Evolutionary conservation across 2,113 vertebrate genomes (phyloP), one percentile per base, ranked within the genome.

Genomic region (Balaenoptera acutorostrata): DNA sequence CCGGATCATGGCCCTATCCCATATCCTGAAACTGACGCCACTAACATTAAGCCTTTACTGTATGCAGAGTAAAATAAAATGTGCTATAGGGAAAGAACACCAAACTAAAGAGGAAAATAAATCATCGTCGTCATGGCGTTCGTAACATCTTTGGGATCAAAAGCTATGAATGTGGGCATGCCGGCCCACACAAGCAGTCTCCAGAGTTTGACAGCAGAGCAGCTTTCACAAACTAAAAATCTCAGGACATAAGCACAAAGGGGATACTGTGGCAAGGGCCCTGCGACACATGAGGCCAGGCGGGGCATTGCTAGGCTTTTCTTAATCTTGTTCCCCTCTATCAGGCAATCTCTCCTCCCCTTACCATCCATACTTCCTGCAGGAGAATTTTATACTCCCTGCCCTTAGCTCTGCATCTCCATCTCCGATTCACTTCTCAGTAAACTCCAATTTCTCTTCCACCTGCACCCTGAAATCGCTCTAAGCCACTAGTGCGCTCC

Each of bases 311-410:
- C 83, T 49, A 18, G 10, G 17, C 78, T 80, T 57, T 44, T 68
- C 96, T 86, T 78, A 72, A 87, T 78, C 89, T 96, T 8, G 84
- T 0, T 89, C 44, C 71, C 21, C 8, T 74, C 93, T 98, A 95
- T 97, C 96, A 71, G 6, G 63, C 94, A 36, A 95, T 98, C 97
- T 97, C 69, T 44, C 64, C 69, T 63, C 39, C 1, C 36, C 89
- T 96, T 96, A 97, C 93, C 97, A 80, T 13, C 61, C 93, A 97
- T 95, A 94, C 95, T 84, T 97, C 92, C 92, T 81, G 95, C 93
- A 68, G 87, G 87, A 86, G 92, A 97, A 97, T 11, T 95, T 97
- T 66, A 93, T 1, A 39, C 88, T 52, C 64, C 41, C 27, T 20
- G 3, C 41, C 85, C 75, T 82, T 59, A 57, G 72, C 61, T 69